Evolutionary conservation across 1,140 invertebrate genomes (phyloP).

Genomic region (Lepidostoma basale): DNA sequence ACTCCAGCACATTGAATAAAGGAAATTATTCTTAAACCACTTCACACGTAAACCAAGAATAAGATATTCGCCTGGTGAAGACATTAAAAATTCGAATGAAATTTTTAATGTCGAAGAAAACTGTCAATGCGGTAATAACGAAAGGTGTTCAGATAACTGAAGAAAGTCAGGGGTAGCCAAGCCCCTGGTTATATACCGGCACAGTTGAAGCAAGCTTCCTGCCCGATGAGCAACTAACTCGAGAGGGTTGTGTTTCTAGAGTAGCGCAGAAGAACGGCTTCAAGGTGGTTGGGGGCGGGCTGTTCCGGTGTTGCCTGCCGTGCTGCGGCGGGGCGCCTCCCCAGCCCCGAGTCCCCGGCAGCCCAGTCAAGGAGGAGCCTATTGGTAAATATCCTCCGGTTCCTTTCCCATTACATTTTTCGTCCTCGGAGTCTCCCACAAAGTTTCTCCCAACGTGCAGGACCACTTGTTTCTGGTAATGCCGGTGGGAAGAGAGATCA

Average conservation of each 20-base stretch:
- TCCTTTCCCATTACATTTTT: no score
- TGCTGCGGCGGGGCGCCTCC: conserved; percentile 67
- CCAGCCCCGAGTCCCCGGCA: conserved; percentile 51
- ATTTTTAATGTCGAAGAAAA: no score
- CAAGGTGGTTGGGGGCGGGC: conserved; percentile 64
- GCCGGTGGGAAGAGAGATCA: no score
- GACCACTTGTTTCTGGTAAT: no score
- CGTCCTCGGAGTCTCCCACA: no score
- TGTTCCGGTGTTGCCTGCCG: conserved; percentile 71
- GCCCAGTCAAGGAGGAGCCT: conserved; percentile 44
- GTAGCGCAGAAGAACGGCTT: conserved; percentile 44
- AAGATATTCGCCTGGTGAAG: no score
- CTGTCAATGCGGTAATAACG: no score
- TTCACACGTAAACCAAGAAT: no score
- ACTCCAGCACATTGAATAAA: no score
- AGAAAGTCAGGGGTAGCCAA: background rate
- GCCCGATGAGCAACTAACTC: conserved; percentile 23
- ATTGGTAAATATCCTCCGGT: conserved; percentile 27
- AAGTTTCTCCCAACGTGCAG: no score
- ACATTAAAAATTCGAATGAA: no score
- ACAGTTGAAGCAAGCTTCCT: background rate
- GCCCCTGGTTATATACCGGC: background rate
- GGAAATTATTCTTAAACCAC: no score
- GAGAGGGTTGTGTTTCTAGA: conserved; percentile 32
- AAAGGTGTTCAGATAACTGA: background rate